Base-by-base conservation (phyloP, 1,140 invertebrate genomes). In the Saccostrea cuccullata region DNA sequence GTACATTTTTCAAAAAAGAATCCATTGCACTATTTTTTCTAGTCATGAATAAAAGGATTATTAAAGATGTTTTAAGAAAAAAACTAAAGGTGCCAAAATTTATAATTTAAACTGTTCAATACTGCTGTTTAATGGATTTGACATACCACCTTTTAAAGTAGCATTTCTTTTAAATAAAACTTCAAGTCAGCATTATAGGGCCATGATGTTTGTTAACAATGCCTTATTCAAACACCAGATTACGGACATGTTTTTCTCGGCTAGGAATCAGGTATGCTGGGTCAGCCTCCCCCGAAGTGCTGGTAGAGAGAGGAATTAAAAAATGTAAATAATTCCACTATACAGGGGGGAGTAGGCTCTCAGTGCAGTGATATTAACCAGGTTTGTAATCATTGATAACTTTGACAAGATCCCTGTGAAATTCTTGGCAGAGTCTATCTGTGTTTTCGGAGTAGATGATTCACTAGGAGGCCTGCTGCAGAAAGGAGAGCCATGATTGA, bases 381-480 rank as follows among this genome's bases (percentile, higher is more conserved):
- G 70, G 30, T 77, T 26, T 26, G 26, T 77, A 77, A 77, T 77
- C 23, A 77, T 30, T 36, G 70, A 77, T 77, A 77, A 77, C 70
- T 77, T 77, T 77, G 70, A 77, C 70, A 77, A 77, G 70, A 36
- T 36, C 70, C 70, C 70, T 77, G 23, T 77, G 26, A 77, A 77
- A 36, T 77, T 77, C 70, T 77, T 77, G 70, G 70, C 70, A 77
- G 70, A 77, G 70, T 36, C 26, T 77, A 77, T 77, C 70, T 13
- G 26, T 77, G 26, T 77, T 77, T 30, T 77, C 8, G 13, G 60
- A 30, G 70, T 13, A 77, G 70, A 77, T 77, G 70, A 77, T 77
- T 77, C 70, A 77, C 23, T 77, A 36, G 70, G 70, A 30, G 26
- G 70, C 70, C 26, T 30, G 70, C 70, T 77, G 26, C 70, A 30